Conservation (phyloP, 2,888 invertebrate genomes). For the Bruchidius siliquastri region DNA sequence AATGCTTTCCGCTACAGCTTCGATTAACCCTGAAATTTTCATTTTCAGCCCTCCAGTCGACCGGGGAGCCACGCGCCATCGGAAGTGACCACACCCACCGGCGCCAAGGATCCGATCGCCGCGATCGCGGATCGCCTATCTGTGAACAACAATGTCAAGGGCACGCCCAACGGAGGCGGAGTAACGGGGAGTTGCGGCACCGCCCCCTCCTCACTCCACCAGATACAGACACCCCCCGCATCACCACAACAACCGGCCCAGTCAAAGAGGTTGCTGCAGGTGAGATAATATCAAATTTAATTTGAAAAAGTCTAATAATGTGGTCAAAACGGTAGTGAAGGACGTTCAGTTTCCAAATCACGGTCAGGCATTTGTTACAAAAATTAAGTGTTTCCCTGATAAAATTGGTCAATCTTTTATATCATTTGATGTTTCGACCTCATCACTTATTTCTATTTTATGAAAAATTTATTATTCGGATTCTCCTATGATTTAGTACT, state of each 20-base stretch:
- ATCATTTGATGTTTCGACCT: no score
- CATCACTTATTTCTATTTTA: no score
- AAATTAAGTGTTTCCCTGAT: no score
- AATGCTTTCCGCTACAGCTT: no score
- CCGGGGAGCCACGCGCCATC: constrained; percentile 31
- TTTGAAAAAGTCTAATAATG: no score
- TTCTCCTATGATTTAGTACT: no score
- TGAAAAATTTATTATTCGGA: no score
- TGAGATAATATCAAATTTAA: no score
- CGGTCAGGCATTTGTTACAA: no score
- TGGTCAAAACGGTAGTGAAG: no score
- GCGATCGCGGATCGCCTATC: constrained; percentile 29
- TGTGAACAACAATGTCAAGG: constrained; percentile 34
- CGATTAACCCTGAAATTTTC: constrained; percentile 2
- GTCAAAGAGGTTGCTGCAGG: constrained; percentile 64
- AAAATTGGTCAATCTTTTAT: no score
- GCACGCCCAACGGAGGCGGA: neutral
- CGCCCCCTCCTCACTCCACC: constrained; percentile 39
- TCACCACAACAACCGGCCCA: constrained; percentile 52
- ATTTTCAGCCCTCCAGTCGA: constrained; percentile 23
- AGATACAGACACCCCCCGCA: constrained; percentile 44
- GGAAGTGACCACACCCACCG: constrained; percentile 18
- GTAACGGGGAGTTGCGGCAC: constrained; percentile 21
- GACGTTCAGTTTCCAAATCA: no score
- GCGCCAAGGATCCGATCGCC: constrained; percentile 7